Evolutionary conservation across 2,888 invertebrate genomes (phyloP).

Genomic region (Cryptus armator): DNA sequence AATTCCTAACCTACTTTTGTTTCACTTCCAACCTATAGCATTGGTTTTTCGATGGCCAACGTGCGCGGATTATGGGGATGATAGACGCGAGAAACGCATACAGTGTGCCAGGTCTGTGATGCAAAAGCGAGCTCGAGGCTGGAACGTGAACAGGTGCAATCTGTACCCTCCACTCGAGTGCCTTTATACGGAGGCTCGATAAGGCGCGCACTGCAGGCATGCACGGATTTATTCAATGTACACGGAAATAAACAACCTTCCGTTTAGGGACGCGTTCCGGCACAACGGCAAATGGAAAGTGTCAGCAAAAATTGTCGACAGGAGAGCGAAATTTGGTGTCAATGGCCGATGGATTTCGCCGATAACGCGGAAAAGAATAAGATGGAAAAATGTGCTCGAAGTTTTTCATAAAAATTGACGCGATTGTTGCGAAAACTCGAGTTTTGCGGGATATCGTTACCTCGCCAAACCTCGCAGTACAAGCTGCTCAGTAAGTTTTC

Average conservation of each 20-base stretch:
- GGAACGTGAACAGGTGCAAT: constrained; percentile 6
- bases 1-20: background rate
- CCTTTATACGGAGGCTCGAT: background rate
- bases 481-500: constrained; percentile 82
- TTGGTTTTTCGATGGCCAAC: background rate
- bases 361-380: background rate
- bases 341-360: constrained; percentile 41
- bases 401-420: constrained; percentile 67
- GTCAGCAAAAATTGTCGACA: constrained; percentile 34
- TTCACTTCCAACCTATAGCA: background rate
- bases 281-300: constrained; percentile 60
- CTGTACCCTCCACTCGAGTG: background rate
- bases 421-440: constrained; percentile 75
- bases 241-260: background rate
- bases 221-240: constrained; percentile 21
- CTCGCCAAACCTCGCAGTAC: constrained; percentile 76
- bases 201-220: background rate
- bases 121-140: background rate
- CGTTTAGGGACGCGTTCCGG: background rate
- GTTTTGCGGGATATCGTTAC: constrained; percentile 75
- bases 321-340: background rate
- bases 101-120: constrained; percentile 26
- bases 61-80: constrained; percentile 32
- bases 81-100: constrained; percentile 16
- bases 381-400: constrained; percentile 17